Percentiles rank a stretch among this genome's conserved stretches.
phyloP scores from a whole-genome alignment of 2,888 invertebrate genomes.

The Trissolcus japonicus region DNA sequence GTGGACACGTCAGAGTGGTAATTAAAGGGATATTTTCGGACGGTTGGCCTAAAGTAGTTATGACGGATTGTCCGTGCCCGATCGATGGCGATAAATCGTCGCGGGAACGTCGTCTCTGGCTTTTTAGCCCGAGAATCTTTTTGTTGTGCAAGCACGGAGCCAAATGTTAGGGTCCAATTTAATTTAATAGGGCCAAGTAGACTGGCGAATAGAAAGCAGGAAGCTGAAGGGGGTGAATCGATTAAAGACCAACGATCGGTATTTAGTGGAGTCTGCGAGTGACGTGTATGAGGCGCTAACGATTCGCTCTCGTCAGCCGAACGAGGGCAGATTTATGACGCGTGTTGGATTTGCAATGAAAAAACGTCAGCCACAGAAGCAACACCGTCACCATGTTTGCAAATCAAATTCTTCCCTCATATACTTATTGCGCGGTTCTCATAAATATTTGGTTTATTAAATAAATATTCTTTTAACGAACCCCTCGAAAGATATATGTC shows the following conservation, averaged over 20 bases:
- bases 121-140: conserved; percentile 60
- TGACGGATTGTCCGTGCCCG: conserved; percentile 43
- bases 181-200: conserved; percentile 71
- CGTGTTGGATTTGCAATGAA: conserved; percentile 50
- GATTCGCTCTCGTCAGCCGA: conserved; percentile 55
- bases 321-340: conserved; percentile 57
- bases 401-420: conserved; percentile 10
- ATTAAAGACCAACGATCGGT: conserved; percentile 72
- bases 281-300: conserved; percentile 69
- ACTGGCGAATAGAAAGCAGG: conserved; percentile 49
- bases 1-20: conserved; percentile 56
- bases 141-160: conserved; percentile 60
- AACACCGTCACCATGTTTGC: conserved; percentile 36
- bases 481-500: too few species aligned
- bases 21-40: conserved; percentile 58
- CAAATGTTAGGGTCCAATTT: conserved; percentile 73
- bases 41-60: conserved; percentile 34
- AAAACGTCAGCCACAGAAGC: conserved; percentile 48
- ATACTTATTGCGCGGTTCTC: too few species aligned
- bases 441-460: too few species aligned
- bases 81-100: conserved; percentile 57
- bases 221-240: conserved; percentile 64
- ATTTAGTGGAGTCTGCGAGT: conserved; percentile 74
- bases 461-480: too few species aligned
- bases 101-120: conserved; percentile 43